Evolutionary conservation across 2,113 vertebrate genomes (phyloP).

Genomic region (Epinephelus cyanopodus): DNA sequence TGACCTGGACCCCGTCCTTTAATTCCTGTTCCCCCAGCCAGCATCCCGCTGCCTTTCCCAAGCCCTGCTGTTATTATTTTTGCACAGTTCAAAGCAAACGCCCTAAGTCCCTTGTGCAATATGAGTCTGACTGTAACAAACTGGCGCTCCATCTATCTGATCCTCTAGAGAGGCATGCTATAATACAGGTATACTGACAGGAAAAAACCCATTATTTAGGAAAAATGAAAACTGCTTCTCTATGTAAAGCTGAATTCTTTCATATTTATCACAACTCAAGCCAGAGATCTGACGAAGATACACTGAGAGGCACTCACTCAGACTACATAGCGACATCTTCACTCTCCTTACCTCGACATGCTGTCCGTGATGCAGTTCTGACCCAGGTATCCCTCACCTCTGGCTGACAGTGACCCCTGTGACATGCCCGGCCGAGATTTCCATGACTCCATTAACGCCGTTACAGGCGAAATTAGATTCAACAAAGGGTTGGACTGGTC

Average conservation of each 20-base stretch:
- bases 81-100: constrained; percentile 61
- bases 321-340: not conserved
- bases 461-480: constrained; percentile 95
- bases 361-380: constrained; percentile 95
- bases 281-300: not conserved
- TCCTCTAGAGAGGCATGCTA: constrained; percentile 20
- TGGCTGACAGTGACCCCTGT: constrained; percentile 86
- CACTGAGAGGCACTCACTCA: not conserved
- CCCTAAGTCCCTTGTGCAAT: constrained; percentile 56
- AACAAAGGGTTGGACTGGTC: constrained; percentile 96
- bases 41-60: constrained; percentile 73
- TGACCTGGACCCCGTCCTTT: constrained; percentile 63
- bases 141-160: constrained; percentile 19
- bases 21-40: constrained; percentile 66
- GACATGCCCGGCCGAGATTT: constrained; percentile 93
- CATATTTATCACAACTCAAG: constrained; percentile 15
- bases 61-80: constrained; percentile 72
- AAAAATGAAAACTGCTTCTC: constrained; percentile 5
- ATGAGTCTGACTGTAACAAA: constrained; percentile 47
- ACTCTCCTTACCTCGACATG: constrained; percentile 85
- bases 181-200: constrained; percentile 15
- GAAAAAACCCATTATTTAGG: not conserved
- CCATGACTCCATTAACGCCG: constrained; percentile 96
- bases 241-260: not conserved
- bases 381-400: constrained; percentile 93